Base-by-base conservation (phyloP, 2,888 invertebrate genomes). In the Archaeoteleia sp. region DNA sequence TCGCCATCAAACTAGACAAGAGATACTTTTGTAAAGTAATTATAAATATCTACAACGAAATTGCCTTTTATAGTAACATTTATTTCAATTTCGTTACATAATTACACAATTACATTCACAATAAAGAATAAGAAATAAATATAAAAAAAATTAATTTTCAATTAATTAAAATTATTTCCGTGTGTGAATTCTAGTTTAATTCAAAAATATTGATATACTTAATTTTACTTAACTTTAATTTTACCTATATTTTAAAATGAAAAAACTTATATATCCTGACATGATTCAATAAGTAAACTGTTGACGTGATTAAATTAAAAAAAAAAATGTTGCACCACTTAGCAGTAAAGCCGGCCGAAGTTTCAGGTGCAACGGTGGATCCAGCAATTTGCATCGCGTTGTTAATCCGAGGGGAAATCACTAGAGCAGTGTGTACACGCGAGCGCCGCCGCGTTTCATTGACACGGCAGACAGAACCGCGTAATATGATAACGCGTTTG, bases 321-420 rank as follows among this genome's bases (percentile, higher is more conserved):
- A n/a, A n/a, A n/a, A n/a, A n/a, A n/a, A n/a, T n/a, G n/a, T n/a
- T n/a, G n/a, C n/a, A n/a, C n/a, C n/a, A n/a, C n/a, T n/a, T n/a
- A n/a, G n/a, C n/a, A n/a, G n/a, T n/a, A n/a, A n/a, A n/a, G n/a
- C n/a, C n/a, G n/a, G n/a, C n/a, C n/a, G n/a, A n/a, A n/a, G n/a
- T n/a, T n/a, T n/a, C n/a, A n/a, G n/a, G 17, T 32, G 32, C 14
- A 17, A 10, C 10, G 15, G 23, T 30, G 13, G 45, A 46, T 25
- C 45, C 23, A 65, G 74, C 71, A 77, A 74, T 78, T 77, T 76
- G 73, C 69, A 65, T 65, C 69, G 48, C 40, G 72, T 58, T 67
- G 73, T 65, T 71, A 72, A 75, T 74, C 78, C 78, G 65, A 70
- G 70, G 78, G 79, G 79, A 81, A 81, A 81, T 81, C 76, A 79